A percentile compares a stretch with the other conserved stretches of the same genome.
phyloP scores from a whole-genome alignment of 2,113 vertebrate genomes.

The Blennius ocellaris region DNA sequence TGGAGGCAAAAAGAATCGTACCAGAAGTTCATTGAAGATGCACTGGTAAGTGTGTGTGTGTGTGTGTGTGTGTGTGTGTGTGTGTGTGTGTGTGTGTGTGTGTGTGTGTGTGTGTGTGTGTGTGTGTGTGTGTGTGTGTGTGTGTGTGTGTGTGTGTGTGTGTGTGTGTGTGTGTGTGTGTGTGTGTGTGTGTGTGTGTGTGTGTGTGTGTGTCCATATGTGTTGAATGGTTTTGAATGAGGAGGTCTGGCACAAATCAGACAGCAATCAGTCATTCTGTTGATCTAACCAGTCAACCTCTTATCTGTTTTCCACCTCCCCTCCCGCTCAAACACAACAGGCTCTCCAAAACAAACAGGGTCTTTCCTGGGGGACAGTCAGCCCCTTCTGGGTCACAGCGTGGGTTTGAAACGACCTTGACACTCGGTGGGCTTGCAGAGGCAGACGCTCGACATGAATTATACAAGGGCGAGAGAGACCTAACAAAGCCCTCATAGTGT shows the following conservation, averaged over 20 bases:
- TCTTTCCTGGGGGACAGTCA: conserved; percentile 50
- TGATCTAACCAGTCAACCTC: conserved; percentile 35
- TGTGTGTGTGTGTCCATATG: no score
- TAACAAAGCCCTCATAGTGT: conserved; percentile 51
- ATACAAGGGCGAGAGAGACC: conserved; percentile 21
- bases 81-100: no score
- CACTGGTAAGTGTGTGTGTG: no score
- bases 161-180: no score
- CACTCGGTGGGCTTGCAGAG: conserved; percentile 34
- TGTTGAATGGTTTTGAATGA: conserved; percentile 30
- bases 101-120: no score
- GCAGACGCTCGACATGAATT: conserved; percentile 55
- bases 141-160: no score
- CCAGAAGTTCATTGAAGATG: no score
- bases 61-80: no score
- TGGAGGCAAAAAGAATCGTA: no score
- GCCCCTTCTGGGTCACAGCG: conserved; percentile 59
- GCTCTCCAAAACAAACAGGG: conserved; percentile 70
- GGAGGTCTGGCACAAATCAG: neutral
- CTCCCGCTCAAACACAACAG: conserved; percentile 64
- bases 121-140: no score
- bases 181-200: no score
- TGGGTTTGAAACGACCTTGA: conserved; percentile 59
- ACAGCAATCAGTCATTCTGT: conserved; percentile 43
- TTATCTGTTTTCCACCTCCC: conserved; percentile 60